phyloP scores from a whole-genome alignment of 23 tunicate genomes.

The Oikopleura albicans region DNA sequence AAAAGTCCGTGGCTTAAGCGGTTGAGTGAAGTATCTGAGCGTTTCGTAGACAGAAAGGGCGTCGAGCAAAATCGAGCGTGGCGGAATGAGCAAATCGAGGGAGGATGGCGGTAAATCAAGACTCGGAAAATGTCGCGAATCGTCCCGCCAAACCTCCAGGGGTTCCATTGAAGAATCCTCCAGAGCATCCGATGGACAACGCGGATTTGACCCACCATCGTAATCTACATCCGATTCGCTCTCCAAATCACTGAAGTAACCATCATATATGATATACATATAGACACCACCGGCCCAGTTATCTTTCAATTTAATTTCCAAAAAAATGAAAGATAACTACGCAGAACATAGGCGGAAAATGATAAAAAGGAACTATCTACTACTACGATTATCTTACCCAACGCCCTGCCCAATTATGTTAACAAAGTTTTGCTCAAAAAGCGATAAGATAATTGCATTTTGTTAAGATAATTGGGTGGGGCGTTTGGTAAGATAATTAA shows the following conservation, averaged over 20 bases:
- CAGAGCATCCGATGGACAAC: background rate
- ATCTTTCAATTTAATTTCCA: too few species aligned
- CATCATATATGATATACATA: too few species aligned
- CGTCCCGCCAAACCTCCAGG: background rate
- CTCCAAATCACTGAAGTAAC: background rate
- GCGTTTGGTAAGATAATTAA: too few species aligned
- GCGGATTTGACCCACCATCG: background rate
- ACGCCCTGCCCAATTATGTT: too few species aligned
- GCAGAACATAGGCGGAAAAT: background rate
- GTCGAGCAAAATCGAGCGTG: background rate
- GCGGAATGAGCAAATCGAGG: slow-evolving; percentile 5
- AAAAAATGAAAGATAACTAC: background rate
- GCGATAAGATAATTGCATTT: too few species aligned
- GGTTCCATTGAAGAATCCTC: slow-evolving; percentile 9
- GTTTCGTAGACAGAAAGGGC: background rate
- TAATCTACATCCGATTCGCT: background rate
- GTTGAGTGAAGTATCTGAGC: background rate
- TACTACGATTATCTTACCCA: too few species aligned
- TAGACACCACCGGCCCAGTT: too few species aligned
- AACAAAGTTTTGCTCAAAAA: too few species aligned
- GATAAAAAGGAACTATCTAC: too few species aligned
- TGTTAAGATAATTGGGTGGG: too few species aligned
- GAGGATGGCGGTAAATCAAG: background rate
- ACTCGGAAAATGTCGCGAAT: background rate
- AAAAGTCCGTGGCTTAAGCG: too few species aligned